Conservation (phyloP, 2,888 invertebrate genomes). For the Drosophila yooni region DNA sequence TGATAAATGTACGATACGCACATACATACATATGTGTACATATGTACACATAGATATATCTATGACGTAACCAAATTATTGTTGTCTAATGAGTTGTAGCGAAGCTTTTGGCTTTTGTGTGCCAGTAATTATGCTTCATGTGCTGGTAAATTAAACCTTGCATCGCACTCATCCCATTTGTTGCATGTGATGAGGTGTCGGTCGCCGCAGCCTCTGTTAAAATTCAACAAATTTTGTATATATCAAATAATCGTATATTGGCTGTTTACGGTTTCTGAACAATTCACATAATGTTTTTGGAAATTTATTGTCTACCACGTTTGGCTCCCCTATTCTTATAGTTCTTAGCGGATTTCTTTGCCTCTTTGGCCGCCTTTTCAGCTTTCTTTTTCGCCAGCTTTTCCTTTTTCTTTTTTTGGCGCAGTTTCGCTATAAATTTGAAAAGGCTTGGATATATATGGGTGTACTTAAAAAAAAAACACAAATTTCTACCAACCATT, state of each 20-base stretch:
- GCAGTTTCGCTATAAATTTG: constrained; percentile 37
- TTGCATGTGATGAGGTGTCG: not conserved
- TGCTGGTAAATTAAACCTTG: not conserved
- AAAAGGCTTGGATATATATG: not conserved
- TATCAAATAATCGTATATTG: not conserved
- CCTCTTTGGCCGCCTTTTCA: constrained; percentile 7
- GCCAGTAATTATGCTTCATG: constrained; percentile 23
- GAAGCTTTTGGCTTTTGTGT: constrained; percentile 39
- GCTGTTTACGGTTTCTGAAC: not conserved
- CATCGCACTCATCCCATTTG: not conserved
- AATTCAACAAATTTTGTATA: not conserved
- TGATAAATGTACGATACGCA: constrained; percentile 33
- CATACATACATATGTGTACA: not conserved
- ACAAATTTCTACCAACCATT: constrained; percentile 33
- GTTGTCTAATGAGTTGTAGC: constrained; percentile 58
- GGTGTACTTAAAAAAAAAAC: not conserved
- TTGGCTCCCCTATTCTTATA: constrained; percentile 29
- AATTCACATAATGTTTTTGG: not conserved
- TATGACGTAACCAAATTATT: constrained; percentile 39
- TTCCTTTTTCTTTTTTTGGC: constrained; percentile 15
- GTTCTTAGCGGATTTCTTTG: constrained; percentile 11
- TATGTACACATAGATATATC: not conserved
- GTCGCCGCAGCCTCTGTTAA: not conserved
- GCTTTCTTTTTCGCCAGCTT: constrained; percentile 18
- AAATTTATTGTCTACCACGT: constrained; percentile 6